These are phyloP conservation scores for Enteromius fasciolatus DNA, from an alignment of 2,797 vertebrate species.

Conservation along the genomic window DNA sequence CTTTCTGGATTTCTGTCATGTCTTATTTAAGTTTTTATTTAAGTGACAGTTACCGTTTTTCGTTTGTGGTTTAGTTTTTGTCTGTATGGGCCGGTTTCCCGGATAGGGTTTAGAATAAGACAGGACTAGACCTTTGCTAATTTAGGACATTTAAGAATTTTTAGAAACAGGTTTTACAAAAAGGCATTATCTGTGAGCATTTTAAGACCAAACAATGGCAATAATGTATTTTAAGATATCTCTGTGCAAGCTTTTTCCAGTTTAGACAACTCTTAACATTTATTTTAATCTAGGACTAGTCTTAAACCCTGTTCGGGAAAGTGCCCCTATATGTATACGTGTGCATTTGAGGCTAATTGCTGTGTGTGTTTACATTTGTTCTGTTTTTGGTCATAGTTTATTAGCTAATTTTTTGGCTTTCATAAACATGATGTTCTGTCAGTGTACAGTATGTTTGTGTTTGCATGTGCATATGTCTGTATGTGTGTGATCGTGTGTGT, in stretches of 20 bases:
- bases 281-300: too few relatives aligned
- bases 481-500: neutral
- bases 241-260: too few relatives aligned
- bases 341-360: neutral
- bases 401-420: neutral
- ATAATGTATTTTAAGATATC: too few relatives aligned
- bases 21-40: neutral
- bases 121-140: too few relatives aligned
- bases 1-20: neutral
- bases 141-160: too few relatives aligned
- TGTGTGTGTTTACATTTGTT: neutral
- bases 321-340: neutral
- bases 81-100: neutral
- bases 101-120: too few relatives aligned
- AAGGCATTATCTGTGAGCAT: too few relatives aligned
- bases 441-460: conserved; percentile 12
- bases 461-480: neutral
- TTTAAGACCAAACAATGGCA: too few relatives aligned
- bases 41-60: neutral
- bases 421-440: neutral
- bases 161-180: too few relatives aligned
- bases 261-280: too few relatives aligned
- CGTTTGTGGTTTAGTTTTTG: neutral
- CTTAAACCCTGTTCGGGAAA: too few relatives aligned
- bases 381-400: conserved; percentile 1